These are phyloP conservation scores for Solenopsis invicta DNA, from an alignment of 1,140 invertebrate species.

Conservation along the genomic window DNA sequence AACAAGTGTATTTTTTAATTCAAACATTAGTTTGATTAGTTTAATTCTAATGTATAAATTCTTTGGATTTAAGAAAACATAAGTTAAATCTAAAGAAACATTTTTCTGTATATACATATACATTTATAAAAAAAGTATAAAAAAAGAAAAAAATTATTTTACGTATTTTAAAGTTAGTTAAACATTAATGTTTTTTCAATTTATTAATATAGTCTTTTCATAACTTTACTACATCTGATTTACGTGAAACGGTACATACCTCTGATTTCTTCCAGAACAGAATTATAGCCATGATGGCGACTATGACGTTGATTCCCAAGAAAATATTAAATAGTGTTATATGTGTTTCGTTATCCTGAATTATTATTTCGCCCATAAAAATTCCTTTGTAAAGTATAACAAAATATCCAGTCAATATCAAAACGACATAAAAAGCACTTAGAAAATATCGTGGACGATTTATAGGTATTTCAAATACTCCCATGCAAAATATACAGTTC, in stretches of 20 bases:
- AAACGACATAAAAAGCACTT: not conserved
- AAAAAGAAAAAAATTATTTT: not conserved
- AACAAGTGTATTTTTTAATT: too few relatives aligned
- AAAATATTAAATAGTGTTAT: not conserved
- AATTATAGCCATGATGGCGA: constrained; percentile 24
- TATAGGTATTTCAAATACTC: constrained; percentile 39
- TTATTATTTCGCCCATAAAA: not conserved
- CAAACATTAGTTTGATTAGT: too few relatives aligned
- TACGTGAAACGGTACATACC: constrained; percentile 6
- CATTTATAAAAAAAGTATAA: not conserved
- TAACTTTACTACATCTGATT: not conserved
- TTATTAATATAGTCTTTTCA: not conserved
- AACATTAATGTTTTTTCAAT: not conserved
- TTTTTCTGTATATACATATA: not conserved
- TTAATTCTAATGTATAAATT: too few relatives aligned
- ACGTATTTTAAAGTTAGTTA: not conserved
- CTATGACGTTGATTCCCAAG: not conserved
- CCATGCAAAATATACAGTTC: constrained; percentile 47
- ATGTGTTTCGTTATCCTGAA: not conserved
- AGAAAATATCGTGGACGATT: constrained; percentile 14
- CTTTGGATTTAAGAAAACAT: too few relatives aligned
- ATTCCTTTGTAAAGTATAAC: not conserved
- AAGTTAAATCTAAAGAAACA: too few relatives aligned
- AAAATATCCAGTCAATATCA: not conserved
- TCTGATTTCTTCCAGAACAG: constrained; percentile 26